These are phyloP conservation scores for Sclerodermus sp. DNA, from an alignment of 2,888 invertebrate genomes.

Conservation along the genomic window DNA sequence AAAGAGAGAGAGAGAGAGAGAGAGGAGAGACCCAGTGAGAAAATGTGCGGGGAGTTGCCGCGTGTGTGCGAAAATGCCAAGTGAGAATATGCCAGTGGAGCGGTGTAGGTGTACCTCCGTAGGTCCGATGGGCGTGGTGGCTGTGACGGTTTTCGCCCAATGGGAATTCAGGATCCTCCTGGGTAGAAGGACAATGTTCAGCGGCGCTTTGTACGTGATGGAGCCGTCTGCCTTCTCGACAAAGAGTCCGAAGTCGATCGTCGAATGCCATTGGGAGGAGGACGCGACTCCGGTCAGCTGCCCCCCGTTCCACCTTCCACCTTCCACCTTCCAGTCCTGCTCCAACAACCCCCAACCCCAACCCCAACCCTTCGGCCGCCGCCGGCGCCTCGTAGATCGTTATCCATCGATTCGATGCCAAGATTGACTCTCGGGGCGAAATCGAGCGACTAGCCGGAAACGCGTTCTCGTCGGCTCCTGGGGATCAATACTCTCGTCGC, in stretches of 20 bases:
- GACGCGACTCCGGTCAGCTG: too few species aligned
- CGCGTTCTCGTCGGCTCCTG: too few species aligned
- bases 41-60: conserved; percentile 7
- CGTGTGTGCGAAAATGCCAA: background rate
- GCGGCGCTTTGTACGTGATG: conserved; percentile 38
- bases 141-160: conserved; percentile 53
- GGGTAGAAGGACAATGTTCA: conserved; percentile 53
- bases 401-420: too few species aligned
- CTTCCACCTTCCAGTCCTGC: too few species aligned
- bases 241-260: conserved; percentile 44
- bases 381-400: too few species aligned
- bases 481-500: too few species aligned
- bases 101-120: conserved; percentile 33
- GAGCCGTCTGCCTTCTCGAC: conserved; percentile 33
- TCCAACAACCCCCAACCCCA: too few species aligned
- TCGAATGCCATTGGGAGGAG: conserved; percentile 19
- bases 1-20: background rate
- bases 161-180: conserved; percentile 48
- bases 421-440: too few species aligned
- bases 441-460: too few species aligned
- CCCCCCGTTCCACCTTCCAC: too few species aligned
- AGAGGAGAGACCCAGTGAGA: conserved; percentile 11
- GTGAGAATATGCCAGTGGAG: conserved; percentile 16
- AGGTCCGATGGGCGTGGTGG: conserved; percentile 47
- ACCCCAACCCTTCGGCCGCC: too few species aligned